Evolutionary conservation across 1,140 invertebrate genomes (phyloP).

Genomic region (Drosophila prosaltans): DNA sequence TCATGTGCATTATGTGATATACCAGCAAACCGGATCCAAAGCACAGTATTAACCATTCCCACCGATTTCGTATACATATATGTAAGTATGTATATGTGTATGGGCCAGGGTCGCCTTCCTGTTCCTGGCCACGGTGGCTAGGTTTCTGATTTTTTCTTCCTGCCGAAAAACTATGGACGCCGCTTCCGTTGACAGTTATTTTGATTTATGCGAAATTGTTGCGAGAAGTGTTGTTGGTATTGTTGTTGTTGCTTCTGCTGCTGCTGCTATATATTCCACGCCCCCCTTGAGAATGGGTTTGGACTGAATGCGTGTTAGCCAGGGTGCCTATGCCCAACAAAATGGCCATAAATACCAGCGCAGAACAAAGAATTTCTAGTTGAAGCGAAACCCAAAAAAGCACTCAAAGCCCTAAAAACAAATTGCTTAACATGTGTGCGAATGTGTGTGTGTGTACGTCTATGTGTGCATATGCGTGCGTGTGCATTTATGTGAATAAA

Average conservation of each 20-base stretch:
- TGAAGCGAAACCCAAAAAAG: conserved; percentile 56
- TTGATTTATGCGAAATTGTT: conserved; percentile 75
- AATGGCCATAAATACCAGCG: conserved; percentile 65
- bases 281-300: neutral
- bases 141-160: conserved; percentile 21
- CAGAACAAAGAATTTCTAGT: conserved; percentile 61
- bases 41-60: conserved; percentile 3
- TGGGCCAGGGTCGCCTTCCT: conserved; percentile 45
- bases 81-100: conserved; percentile 4
- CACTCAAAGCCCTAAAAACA: conserved; percentile 69
- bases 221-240: conserved; percentile 22
- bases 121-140: conserved; percentile 47
- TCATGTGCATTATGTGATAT: conserved; percentile 47
- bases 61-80: no score
- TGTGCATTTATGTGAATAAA: conserved; percentile 25
- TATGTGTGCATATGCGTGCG: neutral
- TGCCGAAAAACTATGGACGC: conserved; percentile 70
- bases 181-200: conserved; percentile 79
- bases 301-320: conserved; percentile 42
- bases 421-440: conserved; percentile 42
- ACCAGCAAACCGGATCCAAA: conserved; percentile 45
- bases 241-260: neutral
- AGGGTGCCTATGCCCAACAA: conserved; percentile 38
- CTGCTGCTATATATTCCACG: neutral
- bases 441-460: conserved; percentile 14